A percentile compares a stretch with the other conserved stretches of the same genome.
phyloP scores from a whole-genome alignment of 2,888 invertebrate species.

The Herminia tarsipennalis region DNA sequence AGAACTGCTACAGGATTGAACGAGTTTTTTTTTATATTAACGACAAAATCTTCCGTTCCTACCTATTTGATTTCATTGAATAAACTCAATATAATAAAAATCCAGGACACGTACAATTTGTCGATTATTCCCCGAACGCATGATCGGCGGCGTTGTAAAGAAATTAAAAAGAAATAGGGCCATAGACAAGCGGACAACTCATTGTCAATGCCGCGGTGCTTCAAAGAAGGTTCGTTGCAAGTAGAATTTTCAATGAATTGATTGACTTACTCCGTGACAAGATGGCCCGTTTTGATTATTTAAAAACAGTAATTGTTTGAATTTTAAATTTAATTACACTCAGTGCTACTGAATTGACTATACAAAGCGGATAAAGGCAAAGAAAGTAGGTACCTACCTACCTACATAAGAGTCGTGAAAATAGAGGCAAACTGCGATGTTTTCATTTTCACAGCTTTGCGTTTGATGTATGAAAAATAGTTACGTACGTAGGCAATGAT shows the following conservation, averaged over 20 bases:
- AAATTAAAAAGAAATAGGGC: slow-evolving; percentile 78
- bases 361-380: no score
- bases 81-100: slow-evolving; percentile 26
- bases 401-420: no score
- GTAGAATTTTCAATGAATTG: slow-evolving; percentile 64
- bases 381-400: no score
- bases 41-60: slow-evolving; percentile 28
- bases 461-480: no score
- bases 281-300: slow-evolving; percentile 38
- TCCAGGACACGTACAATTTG: slow-evolving; percentile 33
- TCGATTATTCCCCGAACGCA: slow-evolving; percentile 63
- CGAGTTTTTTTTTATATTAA: no score
- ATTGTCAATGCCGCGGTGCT: slow-evolving; percentile 53
- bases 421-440: no score
- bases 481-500: no score
- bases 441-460: no score
- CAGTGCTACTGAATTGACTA: no score
- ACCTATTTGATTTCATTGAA: slow-evolving; percentile 32
- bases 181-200: slow-evolving; percentile 70
- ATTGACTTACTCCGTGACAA: slow-evolving; percentile 55
- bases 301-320: slow-evolving; percentile 43
- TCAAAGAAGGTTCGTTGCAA: slow-evolving; percentile 50
- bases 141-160: slow-evolving; percentile 66
- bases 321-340: slow-evolving; percentile 31
- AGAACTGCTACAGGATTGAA: no score